Percentiles rank a stretch among this genome's conserved stretches.
Evolutionary conservation across 2,888 invertebrate genomes (phyloP).

Genomic region (Drosophila subsilvestris): DNA sequence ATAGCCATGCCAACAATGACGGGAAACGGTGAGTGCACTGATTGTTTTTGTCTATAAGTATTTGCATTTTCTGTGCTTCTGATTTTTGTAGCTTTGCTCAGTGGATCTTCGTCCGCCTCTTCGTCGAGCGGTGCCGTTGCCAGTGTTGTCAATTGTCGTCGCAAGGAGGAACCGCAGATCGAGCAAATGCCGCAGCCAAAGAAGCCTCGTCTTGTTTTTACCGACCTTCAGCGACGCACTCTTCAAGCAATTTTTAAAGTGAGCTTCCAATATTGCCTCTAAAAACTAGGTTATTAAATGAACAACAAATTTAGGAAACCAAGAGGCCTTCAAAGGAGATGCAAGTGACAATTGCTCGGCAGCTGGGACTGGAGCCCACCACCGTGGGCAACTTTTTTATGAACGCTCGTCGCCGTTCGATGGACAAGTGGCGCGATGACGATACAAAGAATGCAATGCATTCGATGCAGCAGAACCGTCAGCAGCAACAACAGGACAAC

Average conservation of each 20-base stretch:
- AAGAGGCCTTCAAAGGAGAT: constrained; percentile 99
- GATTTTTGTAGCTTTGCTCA: constrained; percentile 25
- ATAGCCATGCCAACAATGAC: constrained; percentile 17
- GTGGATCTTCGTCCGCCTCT: constrained; percentile 28
- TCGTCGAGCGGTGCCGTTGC: constrained; percentile 20
- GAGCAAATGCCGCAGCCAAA: constrained; percentile 97
- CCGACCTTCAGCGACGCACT: constrained; percentile 99
- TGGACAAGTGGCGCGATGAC: constrained; percentile 99
- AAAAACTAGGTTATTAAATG: constrained; percentile 1
- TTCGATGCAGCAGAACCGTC: constrained; percentile 25
- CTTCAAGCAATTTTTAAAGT: constrained; percentile 99
- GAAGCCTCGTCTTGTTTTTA: constrained; percentile 99
- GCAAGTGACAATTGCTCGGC: constrained; percentile 99
- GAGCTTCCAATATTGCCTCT: constrained; percentile 44
- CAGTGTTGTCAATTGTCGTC: constrained; percentile 91
- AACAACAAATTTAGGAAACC: constrained; percentile 89
- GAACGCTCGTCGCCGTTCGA: constrained; percentile 98
- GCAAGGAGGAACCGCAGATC: constrained; percentile 95
- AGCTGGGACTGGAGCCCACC: constrained; percentile 97
- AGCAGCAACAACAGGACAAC: constrained; percentile 41
- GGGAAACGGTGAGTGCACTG: constrained; percentile 40
- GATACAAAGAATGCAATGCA: constrained; percentile 84
- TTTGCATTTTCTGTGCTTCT: neutral
- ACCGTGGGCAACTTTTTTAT: constrained; percentile 99
- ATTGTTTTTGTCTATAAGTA: neutral